These are phyloP conservation scores for Chionodraco myersi DNA, from an alignment of 2,113 vertebrate genomes.

Conservation along the genomic window DNA sequence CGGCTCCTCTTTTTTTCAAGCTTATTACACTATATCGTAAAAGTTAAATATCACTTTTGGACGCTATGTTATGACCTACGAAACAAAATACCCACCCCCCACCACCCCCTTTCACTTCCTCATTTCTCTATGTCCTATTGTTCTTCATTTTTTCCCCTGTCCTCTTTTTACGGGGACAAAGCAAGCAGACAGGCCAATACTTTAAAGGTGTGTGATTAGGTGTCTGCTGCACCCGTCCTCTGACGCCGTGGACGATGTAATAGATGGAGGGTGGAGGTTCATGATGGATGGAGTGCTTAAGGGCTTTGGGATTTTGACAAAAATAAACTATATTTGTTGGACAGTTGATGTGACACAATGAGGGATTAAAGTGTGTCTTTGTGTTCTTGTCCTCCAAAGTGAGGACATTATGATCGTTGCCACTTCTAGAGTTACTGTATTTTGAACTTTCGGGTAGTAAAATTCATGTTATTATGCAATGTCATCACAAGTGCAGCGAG, in stretches of 20 bases:
- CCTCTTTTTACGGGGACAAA: slow-evolving; percentile 62
- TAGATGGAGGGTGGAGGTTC: slow-evolving; percentile 50
- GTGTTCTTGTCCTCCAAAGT: slow-evolving; percentile 9
- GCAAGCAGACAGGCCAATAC: slow-evolving; percentile 34
- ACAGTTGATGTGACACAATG: slow-evolving; percentile 43
- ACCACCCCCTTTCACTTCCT: slow-evolving; percentile 11
- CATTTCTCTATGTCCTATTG: slow-evolving; percentile 64
- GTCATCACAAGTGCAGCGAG: background rate
- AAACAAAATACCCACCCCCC: slow-evolving; percentile 1
- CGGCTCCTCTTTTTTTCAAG: no score
- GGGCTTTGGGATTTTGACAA: slow-evolving; percentile 62
- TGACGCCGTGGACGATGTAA: slow-evolving; percentile 45
- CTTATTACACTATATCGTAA: background rate
- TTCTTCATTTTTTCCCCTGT: slow-evolving; percentile 43
- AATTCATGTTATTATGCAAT: background rate
- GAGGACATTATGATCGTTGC: slow-evolving; percentile 13
- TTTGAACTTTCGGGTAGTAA: background rate
- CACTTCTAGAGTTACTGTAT: background rate
- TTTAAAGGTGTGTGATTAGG: slow-evolving; percentile 39
- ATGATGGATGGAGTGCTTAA: slow-evolving; percentile 34
- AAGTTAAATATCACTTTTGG: slow-evolving; percentile 4
- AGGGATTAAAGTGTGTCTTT: slow-evolving; percentile 31
- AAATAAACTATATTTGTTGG: slow-evolving; percentile 55
- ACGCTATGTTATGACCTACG: background rate
- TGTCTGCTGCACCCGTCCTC: slow-evolving; percentile 39